Evolutionary conservation across 2,888 invertebrate genomes (phyloP), one percentile per base, ranked within the genome.

Genomic region (Alsophila aescularia): DNA sequence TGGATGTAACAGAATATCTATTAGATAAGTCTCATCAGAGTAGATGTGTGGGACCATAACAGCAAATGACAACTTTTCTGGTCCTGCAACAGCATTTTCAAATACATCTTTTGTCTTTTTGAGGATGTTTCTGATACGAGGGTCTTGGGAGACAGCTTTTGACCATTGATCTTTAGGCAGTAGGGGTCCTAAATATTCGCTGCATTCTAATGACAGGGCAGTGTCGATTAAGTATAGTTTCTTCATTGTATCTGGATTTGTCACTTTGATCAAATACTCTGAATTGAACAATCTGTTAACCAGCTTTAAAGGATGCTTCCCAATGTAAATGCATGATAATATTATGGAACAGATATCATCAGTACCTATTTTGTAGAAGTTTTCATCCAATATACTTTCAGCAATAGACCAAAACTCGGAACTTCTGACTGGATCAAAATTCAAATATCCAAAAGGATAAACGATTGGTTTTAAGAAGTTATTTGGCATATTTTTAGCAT

Each of bases 191-290:
- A 72, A 69, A 71, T 94, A 94, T 18, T 87, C 79, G n/a, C 81
- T 69, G 70, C 93, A 93, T 72, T 95, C 95, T 37, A 95, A 73
- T 9, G 93, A 92, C 82, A 95, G 87, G 4, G 94, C 92, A 24
- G 93, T 92, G 65, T 95, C 95, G 52, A 95, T 88, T 31, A 95
- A 76, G 73, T 93, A 91, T 34, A 95, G 80, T 69, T 93, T 93
- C 52, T 92, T 89, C 49, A 92, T 67, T 6, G 78, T 71, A 14
- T 81, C 83, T 9, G 84, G 75, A 65, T 90, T 83, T 57, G 76
- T 91, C 29, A 95, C 75, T 69, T 92, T 91, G n/a, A 92, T 86
- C 53, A 95, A 76, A 72, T 95, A 94, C 60, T 93, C 92, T 9
- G 93, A 86, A 61, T 92, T 93, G 64, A 95, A 94, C 48, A 95